These are phyloP conservation scores for Melolontha melolontha DNA, from an alignment of 2,888 invertebrate genomes.

Conservation along the genomic window DNA sequence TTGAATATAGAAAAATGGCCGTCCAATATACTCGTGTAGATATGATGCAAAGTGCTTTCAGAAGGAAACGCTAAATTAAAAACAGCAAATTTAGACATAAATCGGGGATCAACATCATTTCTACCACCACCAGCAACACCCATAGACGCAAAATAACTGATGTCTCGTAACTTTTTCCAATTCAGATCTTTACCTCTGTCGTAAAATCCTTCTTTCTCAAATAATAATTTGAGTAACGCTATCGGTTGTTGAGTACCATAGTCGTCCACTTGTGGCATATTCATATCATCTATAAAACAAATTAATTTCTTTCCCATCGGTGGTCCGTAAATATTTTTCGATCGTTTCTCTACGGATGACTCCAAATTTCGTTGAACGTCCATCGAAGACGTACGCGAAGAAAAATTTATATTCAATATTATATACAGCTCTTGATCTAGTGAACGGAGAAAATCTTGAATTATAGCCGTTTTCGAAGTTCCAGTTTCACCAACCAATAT, in stretches of 20 bases:
- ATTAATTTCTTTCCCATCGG: conserved; percentile 90
- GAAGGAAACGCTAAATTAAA: conserved; percentile 89
- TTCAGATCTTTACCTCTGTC: conserved; percentile 89
- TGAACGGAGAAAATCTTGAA: conserved; percentile 82
- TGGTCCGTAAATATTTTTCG: conserved; percentile 91
- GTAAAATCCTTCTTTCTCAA: conserved; percentile 90
- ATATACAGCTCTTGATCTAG: conserved; percentile 79
- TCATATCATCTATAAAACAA: conserved; percentile 94
- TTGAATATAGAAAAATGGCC: conserved; percentile 83
- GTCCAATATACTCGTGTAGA: conserved; percentile 83
- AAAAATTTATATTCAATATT: conserved; percentile 88
- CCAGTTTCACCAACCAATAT: conserved; percentile 92
- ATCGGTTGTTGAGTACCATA: conserved; percentile 96
- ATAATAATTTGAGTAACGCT: conserved; percentile 88
- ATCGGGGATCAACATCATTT: conserved; percentile 91
- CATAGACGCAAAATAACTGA: conserved; percentile 86
- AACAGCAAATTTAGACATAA: conserved; percentile 90
- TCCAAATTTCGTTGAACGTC: conserved; percentile 91
- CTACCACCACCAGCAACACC: conserved; percentile 90
- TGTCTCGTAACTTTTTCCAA: conserved; percentile 90
- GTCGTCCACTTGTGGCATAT: conserved; percentile 90
- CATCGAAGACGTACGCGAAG: conserved; percentile 89
- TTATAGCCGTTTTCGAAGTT: conserved; percentile 92
- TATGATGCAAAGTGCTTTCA: conserved; percentile 80
- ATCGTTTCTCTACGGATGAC: conserved; percentile 88